A percentile compares a stretch with the other conserved stretches of the same genome.
Evolutionary conservation across 1,140 invertebrate species (phyloP).

Genomic region (Patella vulgata): DNA sequence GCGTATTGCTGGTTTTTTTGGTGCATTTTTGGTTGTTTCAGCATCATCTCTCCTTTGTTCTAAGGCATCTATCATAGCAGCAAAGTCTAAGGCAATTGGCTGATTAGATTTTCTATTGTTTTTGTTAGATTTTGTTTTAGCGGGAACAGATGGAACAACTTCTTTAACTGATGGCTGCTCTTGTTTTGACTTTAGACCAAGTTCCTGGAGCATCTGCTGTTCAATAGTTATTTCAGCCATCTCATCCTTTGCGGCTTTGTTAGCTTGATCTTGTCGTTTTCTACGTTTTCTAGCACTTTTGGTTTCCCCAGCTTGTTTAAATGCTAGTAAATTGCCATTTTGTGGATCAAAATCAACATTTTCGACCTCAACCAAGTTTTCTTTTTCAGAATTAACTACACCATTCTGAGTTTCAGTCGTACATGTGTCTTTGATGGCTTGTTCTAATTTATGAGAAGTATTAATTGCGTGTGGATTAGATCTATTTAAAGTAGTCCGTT

Average conservation of each 20-base stretch:
- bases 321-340: neutral
- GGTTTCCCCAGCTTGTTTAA: conserved; percentile 12
- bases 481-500: neutral
- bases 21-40: too few species aligned
- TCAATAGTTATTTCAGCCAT: conserved; percentile 60
- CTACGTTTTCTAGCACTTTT: conserved; percentile 48
- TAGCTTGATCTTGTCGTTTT: conserved; percentile 54
- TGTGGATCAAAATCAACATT: neutral
- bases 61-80: conserved; percentile 55
- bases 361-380: neutral
- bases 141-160: neutral
- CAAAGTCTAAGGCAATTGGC: conserved; percentile 53
- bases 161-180: neutral
- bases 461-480: too few species aligned
- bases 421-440: too few species aligned
- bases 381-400: neutral
- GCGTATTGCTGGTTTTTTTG: too few species aligned
- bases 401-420: neutral
- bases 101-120: conserved; percentile 50
- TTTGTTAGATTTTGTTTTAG: conserved; percentile 4
- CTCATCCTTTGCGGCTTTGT: conserved; percentile 59
- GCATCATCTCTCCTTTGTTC: conserved; percentile 32
- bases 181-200: conserved; percentile 37
- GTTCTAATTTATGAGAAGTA: too few species aligned
- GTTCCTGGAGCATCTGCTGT: conserved; percentile 56